Evolutionary conservation across 2,113 vertebrate genomes (phyloP).

Genomic region (Bungarus multicinctus): DNA sequence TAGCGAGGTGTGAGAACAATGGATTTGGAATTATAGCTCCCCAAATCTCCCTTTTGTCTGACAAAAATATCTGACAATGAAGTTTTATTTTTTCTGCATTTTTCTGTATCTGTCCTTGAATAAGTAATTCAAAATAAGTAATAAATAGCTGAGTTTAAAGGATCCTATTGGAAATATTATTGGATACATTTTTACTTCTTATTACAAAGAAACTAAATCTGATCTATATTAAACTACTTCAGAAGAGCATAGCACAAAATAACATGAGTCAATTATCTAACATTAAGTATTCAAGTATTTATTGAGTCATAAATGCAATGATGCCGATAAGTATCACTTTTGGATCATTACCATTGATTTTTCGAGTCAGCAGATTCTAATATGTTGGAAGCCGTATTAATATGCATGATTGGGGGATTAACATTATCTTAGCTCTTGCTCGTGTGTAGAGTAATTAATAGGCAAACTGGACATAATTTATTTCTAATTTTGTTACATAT

Average conservation of each 20-base stretch:
- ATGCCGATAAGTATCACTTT: neutral
- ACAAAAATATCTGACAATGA: neutral
- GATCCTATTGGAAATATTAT: neutral
- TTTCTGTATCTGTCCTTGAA: neutral
- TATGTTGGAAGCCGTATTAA: neutral
- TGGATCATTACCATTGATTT: neutral
- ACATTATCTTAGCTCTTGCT: neutral
- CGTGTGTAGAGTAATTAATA: neutral
- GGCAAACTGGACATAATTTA: neutral
- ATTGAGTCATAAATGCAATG: neutral
- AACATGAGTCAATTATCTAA: neutral
- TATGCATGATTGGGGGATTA: neutral
- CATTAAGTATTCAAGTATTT: neutral
- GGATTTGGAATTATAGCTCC: neutral
- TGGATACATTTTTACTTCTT: neutral
- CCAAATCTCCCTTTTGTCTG: neutral
- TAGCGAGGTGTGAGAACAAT: neutral
- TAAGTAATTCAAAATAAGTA: neutral
- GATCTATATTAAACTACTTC: neutral
- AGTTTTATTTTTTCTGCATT: neutral
- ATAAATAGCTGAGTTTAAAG: neutral
- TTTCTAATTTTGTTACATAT: neutral
- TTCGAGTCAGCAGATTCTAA: neutral
- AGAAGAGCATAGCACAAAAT: neutral
- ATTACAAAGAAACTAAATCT: neutral